A percentile compares a stretch with the other conserved stretches of the same genome.
phyloP scores from a whole-genome alignment of 1,140 invertebrate species.

The Pogonomyrmex californicus region DNA sequence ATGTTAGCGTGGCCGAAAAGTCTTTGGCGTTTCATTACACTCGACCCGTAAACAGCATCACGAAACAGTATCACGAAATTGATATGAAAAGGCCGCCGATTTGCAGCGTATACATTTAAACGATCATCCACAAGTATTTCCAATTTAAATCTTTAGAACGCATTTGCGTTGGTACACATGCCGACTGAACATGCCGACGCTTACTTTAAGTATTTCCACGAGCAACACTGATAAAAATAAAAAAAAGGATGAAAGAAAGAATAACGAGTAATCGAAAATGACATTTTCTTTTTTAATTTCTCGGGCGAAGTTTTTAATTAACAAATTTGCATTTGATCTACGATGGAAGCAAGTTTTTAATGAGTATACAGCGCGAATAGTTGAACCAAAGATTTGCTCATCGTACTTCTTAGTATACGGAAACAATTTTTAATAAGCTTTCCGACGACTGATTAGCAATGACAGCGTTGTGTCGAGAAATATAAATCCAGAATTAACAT shows the following conservation, averaged over 20 bases:
- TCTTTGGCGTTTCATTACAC: background rate
- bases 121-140: slow-evolving; percentile 21
- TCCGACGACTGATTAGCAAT: background rate
- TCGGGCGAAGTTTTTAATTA: slow-evolving; percentile 62
- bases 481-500: slow-evolving; percentile 5
- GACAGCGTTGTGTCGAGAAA: background rate
- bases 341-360: slow-evolving; percentile 53
- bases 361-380: background rate
- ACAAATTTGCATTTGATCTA: slow-evolving; percentile 60
- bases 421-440: slow-evolving; percentile 27
- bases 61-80: slow-evolving; percentile 52
- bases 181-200: background rate
- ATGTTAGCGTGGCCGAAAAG: background rate
- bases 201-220: slow-evolving; percentile 38
- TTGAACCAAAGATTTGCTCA: slow-evolving; percentile 1
- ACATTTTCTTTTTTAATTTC: slow-evolving; percentile 25
- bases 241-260: background rate
- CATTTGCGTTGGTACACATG: slow-evolving; percentile 42
- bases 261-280: slow-evolving; percentile 40
- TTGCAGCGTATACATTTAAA: background rate
- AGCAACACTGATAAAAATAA: background rate
- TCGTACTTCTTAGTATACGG: background rate
- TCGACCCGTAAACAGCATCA: slow-evolving; percentile 26
- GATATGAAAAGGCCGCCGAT: slow-evolving; percentile 2
- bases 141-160: slow-evolving; percentile 60